Conservation (phyloP, 2,113 vertebrate species). For the Cyanoramphus novaezelandiae region DNA sequence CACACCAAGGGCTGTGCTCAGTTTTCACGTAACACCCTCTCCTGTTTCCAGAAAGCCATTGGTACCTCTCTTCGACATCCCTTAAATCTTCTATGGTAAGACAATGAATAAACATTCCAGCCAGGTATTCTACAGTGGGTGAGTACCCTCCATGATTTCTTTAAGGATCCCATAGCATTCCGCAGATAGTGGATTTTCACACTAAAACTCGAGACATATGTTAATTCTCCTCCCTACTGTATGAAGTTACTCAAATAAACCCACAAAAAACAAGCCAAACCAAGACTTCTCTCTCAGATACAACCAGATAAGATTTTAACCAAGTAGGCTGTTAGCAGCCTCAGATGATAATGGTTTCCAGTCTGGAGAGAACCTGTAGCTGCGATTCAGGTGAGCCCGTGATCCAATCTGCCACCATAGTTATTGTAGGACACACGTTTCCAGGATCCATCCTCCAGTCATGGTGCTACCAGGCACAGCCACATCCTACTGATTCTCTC, state of each 20-base stretch:
- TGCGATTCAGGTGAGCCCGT: background rate
- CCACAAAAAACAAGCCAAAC: background rate
- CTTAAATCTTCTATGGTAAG: background rate
- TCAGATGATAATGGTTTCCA: background rate
- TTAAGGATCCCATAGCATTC: background rate
- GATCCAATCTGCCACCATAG: background rate
- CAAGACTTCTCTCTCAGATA: background rate
- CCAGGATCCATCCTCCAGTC: background rate
- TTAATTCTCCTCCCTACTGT: background rate
- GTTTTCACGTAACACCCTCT: background rate
- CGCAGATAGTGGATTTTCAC: background rate
- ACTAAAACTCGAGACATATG: background rate
- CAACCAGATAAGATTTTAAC: background rate
- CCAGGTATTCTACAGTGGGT: accelerated
- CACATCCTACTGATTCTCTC: background rate
- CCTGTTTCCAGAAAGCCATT: background rate
- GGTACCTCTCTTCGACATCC: background rate
- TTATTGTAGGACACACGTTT: background rate
- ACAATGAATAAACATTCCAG: background rate
- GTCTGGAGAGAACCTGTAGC: background rate
- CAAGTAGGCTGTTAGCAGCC: background rate
- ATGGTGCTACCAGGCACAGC: background rate
- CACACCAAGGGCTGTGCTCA: background rate
- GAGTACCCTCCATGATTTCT: background rate
- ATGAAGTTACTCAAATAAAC: background rate